These are phyloP conservation scores for Bombus sibiricus DNA, from an alignment of 1,140 invertebrate genomes.

Conservation along the genomic window DNA sequence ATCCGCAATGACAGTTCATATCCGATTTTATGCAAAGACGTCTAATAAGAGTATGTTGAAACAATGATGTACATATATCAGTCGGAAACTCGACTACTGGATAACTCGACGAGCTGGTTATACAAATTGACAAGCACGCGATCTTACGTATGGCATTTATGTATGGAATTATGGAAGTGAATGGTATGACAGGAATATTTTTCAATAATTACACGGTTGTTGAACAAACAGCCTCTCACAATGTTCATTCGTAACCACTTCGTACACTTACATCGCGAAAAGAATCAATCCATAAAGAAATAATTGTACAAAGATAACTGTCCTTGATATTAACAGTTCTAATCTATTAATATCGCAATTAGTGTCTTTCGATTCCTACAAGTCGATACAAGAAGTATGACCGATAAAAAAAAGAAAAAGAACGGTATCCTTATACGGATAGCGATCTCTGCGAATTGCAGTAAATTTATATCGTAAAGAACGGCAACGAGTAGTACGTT, in stretches of 20 bases:
- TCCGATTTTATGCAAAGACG: neutral
- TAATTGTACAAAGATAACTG: constrained; percentile 21
- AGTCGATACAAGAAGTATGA: neutral
- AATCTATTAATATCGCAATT: constrained; percentile 20
- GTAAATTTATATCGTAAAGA: neutral
- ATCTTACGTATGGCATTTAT: neutral
- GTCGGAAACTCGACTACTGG: neutral
- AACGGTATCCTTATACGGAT: neutral
- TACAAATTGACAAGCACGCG: neutral
- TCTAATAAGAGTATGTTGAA: neutral
- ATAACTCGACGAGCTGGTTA: neutral
- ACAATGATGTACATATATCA: neutral
- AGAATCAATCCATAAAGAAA: constrained; percentile 37
- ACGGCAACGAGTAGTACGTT: neutral
- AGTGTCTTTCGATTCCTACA: constrained; percentile 7
- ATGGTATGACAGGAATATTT: constrained; percentile 17
- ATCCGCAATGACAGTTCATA: neutral
- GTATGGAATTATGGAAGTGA: neutral
- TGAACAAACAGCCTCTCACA: constrained; percentile 5
- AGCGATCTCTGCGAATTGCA: constrained; percentile 8
- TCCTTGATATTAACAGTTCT: constrained; percentile 28
- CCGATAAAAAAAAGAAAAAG: neutral
- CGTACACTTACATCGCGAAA: constrained; percentile 5
- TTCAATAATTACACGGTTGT: constrained; percentile 27
- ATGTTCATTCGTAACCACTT: neutral